Conservation (phyloP, 1,140 invertebrate genomes). For the Mercenaria mercenaria region DNA sequence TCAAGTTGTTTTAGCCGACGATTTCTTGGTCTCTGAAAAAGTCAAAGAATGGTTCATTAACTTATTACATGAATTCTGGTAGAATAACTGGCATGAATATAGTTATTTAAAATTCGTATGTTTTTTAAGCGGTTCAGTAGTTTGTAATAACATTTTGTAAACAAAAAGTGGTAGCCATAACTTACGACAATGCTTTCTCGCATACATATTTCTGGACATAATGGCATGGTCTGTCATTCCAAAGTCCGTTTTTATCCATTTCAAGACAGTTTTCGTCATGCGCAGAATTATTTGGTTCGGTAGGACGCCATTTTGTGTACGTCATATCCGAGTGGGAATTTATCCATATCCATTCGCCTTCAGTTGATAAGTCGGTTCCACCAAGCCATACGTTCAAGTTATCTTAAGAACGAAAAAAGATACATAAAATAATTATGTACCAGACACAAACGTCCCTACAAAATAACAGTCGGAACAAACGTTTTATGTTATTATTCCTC, state of each 20-base stretch:
- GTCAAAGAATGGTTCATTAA: too few species aligned
- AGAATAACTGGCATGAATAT: too few species aligned
- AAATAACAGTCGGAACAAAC: too few species aligned
- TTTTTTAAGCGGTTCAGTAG: too few species aligned
- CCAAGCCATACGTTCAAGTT: constrained; percentile 5
- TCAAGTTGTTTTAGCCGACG: neutral
- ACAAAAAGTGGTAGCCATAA: too few species aligned
- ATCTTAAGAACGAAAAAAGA: neutral
- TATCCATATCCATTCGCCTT: constrained; percentile 20
- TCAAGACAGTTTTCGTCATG: constrained; percentile 33
- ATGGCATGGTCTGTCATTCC: constrained; percentile 23
- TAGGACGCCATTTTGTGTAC: constrained; percentile 18
- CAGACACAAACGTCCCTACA: too few species aligned
- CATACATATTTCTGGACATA: constrained; percentile 24
- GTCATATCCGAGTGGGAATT: neutral
- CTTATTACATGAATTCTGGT: too few species aligned
- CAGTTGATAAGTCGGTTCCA: neutral
- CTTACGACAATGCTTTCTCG: neutral
- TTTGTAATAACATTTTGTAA: too few species aligned
- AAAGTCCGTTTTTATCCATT: neutral
- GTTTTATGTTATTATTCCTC: too few species aligned
- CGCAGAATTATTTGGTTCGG: constrained; percentile 12
- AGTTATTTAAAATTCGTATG: too few species aligned
- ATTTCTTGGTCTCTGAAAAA: constrained; percentile 3
- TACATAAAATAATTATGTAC: too few species aligned